Conservation (phyloP, 2,888 invertebrate genomes). For the Drosophila mayaguana region DNA sequence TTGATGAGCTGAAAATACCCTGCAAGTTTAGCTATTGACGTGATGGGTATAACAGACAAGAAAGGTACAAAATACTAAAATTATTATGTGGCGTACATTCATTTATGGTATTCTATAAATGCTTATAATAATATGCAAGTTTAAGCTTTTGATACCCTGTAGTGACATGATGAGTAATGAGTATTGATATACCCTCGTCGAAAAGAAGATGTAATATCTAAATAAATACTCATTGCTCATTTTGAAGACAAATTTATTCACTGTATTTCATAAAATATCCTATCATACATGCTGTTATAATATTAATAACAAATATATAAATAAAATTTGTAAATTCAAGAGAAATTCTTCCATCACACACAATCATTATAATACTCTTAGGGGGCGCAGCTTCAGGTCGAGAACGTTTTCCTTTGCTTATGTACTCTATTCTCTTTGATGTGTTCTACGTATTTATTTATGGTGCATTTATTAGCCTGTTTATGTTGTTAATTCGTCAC, state of each 20-base stretch:
- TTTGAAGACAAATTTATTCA: too few relatives aligned
- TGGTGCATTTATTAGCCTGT: constrained; percentile 57
- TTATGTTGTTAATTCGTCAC: constrained; percentile 74
- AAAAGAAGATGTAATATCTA: too few relatives aligned
- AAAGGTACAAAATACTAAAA: background rate
- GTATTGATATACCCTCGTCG: too few relatives aligned
- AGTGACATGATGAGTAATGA: too few relatives aligned
- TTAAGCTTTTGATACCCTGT: too few relatives aligned
- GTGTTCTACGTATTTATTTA: constrained; percentile 31
- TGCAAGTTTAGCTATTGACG: background rate
- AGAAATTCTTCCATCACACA: background rate
- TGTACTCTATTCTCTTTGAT: constrained; percentile 17
- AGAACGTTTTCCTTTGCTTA: constrained; percentile 2
- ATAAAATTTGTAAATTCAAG: background rate
- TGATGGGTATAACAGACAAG: background rate
- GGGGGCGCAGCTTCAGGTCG: background rate
- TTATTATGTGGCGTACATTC: background rate
- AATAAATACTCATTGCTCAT: too few relatives aligned
- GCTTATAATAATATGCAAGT: too few relatives aligned
- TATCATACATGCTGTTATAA: too few relatives aligned
- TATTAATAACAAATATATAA: too few relatives aligned
- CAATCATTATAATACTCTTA: too few relatives aligned
- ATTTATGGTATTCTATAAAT: too few relatives aligned
- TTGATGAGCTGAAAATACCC: constrained; percentile 15
- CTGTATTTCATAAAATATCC: too few relatives aligned